Percentiles rank a stretch among this genome's conserved stretches.
Conservation (phyloP, 2,113 vertebrate species). For the Pheucticus melanocephalus region DNA sequence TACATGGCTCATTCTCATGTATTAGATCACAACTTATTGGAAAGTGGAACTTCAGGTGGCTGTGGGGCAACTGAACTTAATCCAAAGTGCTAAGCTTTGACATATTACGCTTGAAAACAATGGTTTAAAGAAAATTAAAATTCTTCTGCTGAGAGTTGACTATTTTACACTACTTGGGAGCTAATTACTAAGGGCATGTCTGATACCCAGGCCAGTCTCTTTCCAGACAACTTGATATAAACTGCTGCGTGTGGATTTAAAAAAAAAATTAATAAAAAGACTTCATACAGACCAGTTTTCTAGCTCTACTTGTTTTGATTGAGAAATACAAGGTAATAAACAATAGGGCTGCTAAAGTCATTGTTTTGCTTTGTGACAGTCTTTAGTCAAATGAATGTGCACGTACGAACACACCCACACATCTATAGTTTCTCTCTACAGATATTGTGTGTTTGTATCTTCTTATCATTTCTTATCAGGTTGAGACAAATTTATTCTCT, state of each 20-base stretch:
- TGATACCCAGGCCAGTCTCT: constrained; percentile 6
- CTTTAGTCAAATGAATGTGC: not conserved
- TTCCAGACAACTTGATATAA: constrained; percentile 47
- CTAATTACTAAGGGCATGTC: constrained; percentile 24
- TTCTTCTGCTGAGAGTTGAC: constrained; percentile 27
- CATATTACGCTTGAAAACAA: constrained; percentile 38
- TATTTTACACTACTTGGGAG: not conserved
- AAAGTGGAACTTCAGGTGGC: constrained; percentile 12
- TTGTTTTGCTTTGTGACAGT: not conserved
- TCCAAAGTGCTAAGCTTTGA: constrained; percentile 43
- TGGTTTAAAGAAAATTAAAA: constrained; percentile 58
- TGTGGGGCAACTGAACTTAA: constrained; percentile 17
- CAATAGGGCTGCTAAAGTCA: not conserved
- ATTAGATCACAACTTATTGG: constrained; percentile 30
- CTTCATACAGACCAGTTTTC: not conserved
- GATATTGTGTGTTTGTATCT: not conserved
- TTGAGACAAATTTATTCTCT: not conserved
- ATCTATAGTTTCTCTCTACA: not conserved
- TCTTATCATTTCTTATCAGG: not conserved
- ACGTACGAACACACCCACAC: rapidly evolving
- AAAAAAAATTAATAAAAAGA: not conserved
- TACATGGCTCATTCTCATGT: constrained; percentile 19
- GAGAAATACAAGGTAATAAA: not conserved
- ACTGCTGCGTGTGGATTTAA: not conserved
- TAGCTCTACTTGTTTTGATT: not conserved